Conservation (phyloP, 2,113 vertebrate species). For the Ptychochromis oligacanthus region DNA sequence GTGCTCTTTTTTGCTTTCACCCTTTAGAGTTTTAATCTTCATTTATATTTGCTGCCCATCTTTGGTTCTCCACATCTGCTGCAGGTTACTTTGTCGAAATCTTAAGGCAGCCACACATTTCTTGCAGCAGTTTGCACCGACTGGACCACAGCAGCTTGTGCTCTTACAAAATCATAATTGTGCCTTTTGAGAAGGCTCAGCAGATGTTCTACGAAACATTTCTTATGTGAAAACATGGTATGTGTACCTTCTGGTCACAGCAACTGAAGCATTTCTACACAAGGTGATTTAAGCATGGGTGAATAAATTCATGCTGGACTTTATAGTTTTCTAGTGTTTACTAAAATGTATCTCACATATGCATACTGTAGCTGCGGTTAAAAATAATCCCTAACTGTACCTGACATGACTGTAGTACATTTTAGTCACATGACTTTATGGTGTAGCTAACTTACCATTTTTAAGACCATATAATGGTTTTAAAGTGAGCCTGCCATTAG, state of each 20-base stretch:
- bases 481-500: neutral
- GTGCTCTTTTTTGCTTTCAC: neutral
- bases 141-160: neutral
- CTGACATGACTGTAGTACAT: neutral
- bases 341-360: accelerated
- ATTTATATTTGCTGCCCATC: neutral
- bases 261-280: neutral
- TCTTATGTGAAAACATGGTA: neutral
- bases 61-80: neutral
- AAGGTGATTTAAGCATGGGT: neutral
- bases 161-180: neutral
- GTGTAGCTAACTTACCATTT: neutral
- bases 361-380: neutral
- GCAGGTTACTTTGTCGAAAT: neutral
- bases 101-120: neutral
- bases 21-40: neutral
- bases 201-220: neutral
- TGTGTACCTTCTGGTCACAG: neutral
- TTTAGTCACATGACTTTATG: neutral
- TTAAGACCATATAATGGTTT: neutral
- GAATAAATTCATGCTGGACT: neutral
- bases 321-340: neutral
- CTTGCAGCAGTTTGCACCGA: neutral
- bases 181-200: neutral
- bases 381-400: neutral